Evolutionary conservation across 2,888 invertebrate species (phyloP).

Genomic region (Ashinkailepas kermadecensis): DNA sequence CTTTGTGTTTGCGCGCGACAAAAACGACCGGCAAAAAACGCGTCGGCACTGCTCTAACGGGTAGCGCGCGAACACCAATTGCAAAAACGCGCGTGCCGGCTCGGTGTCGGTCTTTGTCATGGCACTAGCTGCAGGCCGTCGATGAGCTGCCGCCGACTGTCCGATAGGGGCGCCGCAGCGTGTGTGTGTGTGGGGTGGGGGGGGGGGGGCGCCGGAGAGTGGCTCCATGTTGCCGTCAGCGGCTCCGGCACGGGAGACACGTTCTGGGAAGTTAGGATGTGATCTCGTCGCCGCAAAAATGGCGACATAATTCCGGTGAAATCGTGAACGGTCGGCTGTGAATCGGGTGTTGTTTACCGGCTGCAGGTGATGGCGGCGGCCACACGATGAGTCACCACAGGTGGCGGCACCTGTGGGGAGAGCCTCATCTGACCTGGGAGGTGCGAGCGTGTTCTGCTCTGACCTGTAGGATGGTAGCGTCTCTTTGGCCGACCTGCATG

Average conservation of each 20-base stretch:
- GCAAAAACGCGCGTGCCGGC: neutral
- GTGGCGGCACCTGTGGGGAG: too few species aligned
- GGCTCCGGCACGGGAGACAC: neutral
- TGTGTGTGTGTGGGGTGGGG: neutral
- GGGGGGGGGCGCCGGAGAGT: neutral
- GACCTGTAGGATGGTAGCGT: too few species aligned
- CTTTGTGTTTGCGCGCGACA: slow-evolving; percentile 7
- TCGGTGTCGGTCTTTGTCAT: neutral
- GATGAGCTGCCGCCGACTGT: neutral
- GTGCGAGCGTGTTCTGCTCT: too few species aligned
- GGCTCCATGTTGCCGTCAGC: neutral
- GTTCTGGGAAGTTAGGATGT: neutral
- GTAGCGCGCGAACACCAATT: slow-evolving; percentile 5
- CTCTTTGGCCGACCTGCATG: too few species aligned
- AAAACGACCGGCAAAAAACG: neutral
- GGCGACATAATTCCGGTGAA: neutral
- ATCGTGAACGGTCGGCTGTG: neutral
- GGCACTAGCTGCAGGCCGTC: neutral
- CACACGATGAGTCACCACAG: too few species aligned
- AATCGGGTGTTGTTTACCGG: neutral
- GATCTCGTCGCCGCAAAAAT: neutral
- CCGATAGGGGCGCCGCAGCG: neutral
- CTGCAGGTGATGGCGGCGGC: neutral
- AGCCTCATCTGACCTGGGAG: too few species aligned
- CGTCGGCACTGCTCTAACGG: neutral